phyloP scores from a whole-genome alignment of 92 coral and sea anemone species.

The Phenganax stokvisi region DNA sequence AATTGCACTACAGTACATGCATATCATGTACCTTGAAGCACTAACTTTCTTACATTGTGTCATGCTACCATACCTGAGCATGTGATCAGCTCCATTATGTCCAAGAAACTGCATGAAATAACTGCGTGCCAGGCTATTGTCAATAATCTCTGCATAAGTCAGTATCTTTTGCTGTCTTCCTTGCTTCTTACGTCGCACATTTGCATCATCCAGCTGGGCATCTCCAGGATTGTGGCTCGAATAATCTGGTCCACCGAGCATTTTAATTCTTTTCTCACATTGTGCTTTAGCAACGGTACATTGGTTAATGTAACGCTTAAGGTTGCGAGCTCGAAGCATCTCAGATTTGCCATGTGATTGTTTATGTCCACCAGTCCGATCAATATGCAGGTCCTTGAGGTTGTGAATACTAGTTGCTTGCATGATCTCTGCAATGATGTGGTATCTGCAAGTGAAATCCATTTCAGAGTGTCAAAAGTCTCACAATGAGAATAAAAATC shows the following conservation, averaged over 20 bases:
- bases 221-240: constrained; percentile 56
- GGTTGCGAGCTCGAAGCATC: constrained; percentile 83
- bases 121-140: constrained; percentile 91
- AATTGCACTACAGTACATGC: no score
- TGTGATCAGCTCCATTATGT: constrained; percentile 61
- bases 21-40: no score
- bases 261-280: constrained; percentile 87
- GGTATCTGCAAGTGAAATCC: constrained; percentile 55
- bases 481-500: no score
- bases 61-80: constrained; percentile 65
- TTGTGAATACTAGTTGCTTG: constrained; percentile 97
- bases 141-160: constrained; percentile 81
- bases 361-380: constrained; percentile 58
- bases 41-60: not conserved
- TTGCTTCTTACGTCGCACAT: constrained; percentile 44
- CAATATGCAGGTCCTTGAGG: constrained; percentile 75
- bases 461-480: no score
- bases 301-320: constrained; percentile 88
- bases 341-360: constrained; percentile 77
- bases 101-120: constrained; percentile 90
- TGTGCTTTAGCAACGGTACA: constrained; percentile 97
- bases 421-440: constrained; percentile 96
- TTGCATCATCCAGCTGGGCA: constrained; percentile 50
- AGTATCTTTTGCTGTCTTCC: constrained; percentile 59
- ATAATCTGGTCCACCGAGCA: constrained; percentile 97